Evolutionary conservation across 2,888 invertebrate genomes (phyloP).

Genomic region (Helleia helle): DNA sequence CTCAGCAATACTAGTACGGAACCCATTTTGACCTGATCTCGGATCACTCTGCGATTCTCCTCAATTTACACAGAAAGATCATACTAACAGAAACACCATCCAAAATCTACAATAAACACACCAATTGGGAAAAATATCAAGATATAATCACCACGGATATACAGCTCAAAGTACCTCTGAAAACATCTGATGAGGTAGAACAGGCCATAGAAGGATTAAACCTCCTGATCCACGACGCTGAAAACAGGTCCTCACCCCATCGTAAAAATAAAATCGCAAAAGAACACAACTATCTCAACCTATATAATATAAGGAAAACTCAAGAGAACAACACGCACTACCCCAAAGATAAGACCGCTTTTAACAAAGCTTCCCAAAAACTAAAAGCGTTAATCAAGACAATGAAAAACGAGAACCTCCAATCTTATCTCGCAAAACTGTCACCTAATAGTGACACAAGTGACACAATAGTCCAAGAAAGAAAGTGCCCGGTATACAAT

Average conservation of each 20-base stretch:
- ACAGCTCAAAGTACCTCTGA: too few relatives aligned
- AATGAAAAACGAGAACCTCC: not conserved
- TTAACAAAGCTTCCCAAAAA: conserved; percentile 2
- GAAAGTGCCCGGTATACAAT: conserved; percentile 8
- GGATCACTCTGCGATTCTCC: too few relatives aligned
- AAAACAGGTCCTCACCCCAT: not conserved
- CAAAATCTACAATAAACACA: too few relatives aligned
- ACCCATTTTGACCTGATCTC: not conserved
- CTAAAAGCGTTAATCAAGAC: not conserved
- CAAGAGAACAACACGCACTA: conserved; percentile 6
- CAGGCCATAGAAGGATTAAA: too few relatives aligned
- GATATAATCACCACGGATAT: too few relatives aligned
- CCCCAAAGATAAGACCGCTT: conserved; percentile 9
- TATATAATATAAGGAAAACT: conserved; percentile 16
- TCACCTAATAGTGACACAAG: not conserved
- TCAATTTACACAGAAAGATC: too few relatives aligned
- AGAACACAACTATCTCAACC: not conserved
- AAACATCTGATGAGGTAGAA: too few relatives aligned
- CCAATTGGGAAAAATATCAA: too few relatives aligned
- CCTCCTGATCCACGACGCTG: conserved; percentile 13
- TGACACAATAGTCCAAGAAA: conserved; percentile 1
- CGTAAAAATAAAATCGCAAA: conserved; percentile 11
- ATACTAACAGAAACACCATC: too few relatives aligned
- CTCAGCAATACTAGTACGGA: not conserved
- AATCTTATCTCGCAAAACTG: not conserved